phyloP scores from a whole-genome alignment of 1,140 invertebrate species.

The Uloborus diversus region DNA sequence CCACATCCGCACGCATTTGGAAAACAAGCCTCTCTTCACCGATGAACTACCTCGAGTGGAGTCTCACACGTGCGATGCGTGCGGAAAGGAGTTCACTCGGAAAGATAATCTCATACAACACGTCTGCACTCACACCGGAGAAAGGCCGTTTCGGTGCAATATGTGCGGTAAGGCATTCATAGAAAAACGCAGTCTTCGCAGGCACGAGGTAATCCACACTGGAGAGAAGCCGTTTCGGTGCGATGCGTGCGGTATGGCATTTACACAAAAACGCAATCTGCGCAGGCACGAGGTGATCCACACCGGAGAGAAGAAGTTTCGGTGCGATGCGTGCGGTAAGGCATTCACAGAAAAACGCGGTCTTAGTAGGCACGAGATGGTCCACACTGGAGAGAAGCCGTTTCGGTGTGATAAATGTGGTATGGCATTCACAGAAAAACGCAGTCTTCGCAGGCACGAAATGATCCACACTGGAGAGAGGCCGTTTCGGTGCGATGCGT shows the following conservation, averaged over 20 bases:
- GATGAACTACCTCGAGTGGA: too few species aligned
- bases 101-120: conserved; percentile 92
- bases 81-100: conserved; percentile 86
- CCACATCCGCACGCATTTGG: conserved; percentile 80
- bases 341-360: too few species aligned
- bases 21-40: too few species aligned
- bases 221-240: conserved; percentile 67
- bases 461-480: too few species aligned
- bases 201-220: conserved; percentile 67
- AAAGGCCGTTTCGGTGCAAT: conserved; percentile 57
- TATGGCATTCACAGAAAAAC: too few species aligned
- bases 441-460: too few species aligned
- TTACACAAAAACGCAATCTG: not conserved
- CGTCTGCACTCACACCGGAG: conserved; percentile 69
- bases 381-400: too few species aligned
- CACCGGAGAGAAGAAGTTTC: too few species aligned
- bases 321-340: too few species aligned
- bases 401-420: too few species aligned
- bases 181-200: not conserved
- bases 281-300: not conserved
- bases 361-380: too few species aligned
- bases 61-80: conserved; percentile 79
- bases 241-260: not conserved
- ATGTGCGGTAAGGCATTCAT: conserved; percentile 24
- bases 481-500: too few species aligned